Percentiles rank a stretch among this genome's conserved stretches.
phyloP scores from a whole-genome alignment of 1,140 invertebrate species.

The Zaprionus camerounensis region DNA sequence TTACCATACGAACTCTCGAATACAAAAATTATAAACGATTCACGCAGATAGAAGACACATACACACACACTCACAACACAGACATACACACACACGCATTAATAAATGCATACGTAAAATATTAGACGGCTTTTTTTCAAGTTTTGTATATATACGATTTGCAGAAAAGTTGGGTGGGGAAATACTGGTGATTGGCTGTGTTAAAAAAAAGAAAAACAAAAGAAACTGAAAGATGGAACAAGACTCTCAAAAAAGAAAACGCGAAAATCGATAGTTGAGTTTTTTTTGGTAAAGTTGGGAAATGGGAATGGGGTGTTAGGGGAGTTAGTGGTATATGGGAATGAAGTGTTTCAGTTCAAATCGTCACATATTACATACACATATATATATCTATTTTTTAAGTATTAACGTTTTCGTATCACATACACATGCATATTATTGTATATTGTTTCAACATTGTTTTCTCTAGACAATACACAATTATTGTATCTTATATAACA shows the following conservation, averaged over 20 bases:
- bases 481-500: not conserved
- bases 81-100: slow-evolving; percentile 16
- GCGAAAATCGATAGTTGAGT: slow-evolving; percentile 2
- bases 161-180: slow-evolving; percentile 27
- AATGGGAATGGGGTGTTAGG: slow-evolving; percentile 9
- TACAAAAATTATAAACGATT: slow-evolving; percentile 14
- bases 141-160: slow-evolving; percentile 33
- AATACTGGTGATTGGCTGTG: slow-evolving; percentile 76
- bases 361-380: slow-evolving; percentile 50
- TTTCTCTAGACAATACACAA: not conserved
- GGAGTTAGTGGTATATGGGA: slow-evolving; percentile 9
- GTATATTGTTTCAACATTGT: slow-evolving; percentile 11
- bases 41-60: slow-evolving; percentile 1
- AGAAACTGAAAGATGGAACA: slow-evolving; percentile 25
- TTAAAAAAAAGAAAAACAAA: slow-evolving; percentile 53
- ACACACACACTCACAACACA: slow-evolving; percentile 26
- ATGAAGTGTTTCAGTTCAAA: slow-evolving; percentile 63
- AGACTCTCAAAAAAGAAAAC: slow-evolving; percentile 14
- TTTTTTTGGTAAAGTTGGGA: not conserved
- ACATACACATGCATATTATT: slow-evolving; percentile 17
- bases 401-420: slow-evolving; percentile 38
- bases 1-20: slow-evolving; percentile 50
- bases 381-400: slow-evolving; percentile 36
- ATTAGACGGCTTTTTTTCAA: slow-evolving; percentile 23
- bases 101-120: slow-evolving; percentile 36